A percentile compares a stretch with the other conserved stretches of the same genome.
phyloP scores from a whole-genome alignment of 2,797 vertebrate genomes.

The Macroramphosus scolopax region DNA sequence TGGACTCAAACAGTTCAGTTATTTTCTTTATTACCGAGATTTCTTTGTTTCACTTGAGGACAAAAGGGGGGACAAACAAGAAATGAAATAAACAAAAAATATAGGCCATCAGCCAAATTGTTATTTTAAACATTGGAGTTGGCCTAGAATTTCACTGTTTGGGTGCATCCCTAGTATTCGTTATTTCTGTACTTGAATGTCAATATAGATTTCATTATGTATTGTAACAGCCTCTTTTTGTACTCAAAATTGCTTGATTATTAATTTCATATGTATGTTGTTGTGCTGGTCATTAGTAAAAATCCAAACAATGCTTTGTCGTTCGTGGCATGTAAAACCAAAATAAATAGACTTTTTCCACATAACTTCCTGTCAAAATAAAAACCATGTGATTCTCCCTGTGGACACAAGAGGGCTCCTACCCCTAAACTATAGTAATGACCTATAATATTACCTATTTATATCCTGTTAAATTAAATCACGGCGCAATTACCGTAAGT shows the following conservation, averaged over 20 bases:
- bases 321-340: slow-evolving; percentile 58
- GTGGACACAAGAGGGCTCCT: slow-evolving; percentile 52
- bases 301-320: slow-evolving; percentile 41
- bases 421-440: slow-evolving; percentile 27
- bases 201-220: slow-evolving; percentile 47
- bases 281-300: slow-evolving; percentile 40
- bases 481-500: not conserved
- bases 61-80: too few relatives aligned
- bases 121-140: too few relatives aligned
- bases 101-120: too few relatives aligned
- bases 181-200: slow-evolving; percentile 52
- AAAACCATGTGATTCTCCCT: slow-evolving; percentile 33
- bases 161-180: slow-evolving; percentile 30
- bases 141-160: too few relatives aligned
- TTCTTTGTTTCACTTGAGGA: too few relatives aligned
- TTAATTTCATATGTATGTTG: slow-evolving; percentile 46
- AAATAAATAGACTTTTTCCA: slow-evolving; percentile 59
- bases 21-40: too few relatives aligned
- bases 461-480: slow-evolving; percentile 5
- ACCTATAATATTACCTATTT: slow-evolving; percentile 38
- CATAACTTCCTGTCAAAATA: slow-evolving; percentile 12
- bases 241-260: slow-evolving; percentile 36
- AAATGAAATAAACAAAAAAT: too few relatives aligned
- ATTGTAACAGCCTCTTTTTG: slow-evolving; percentile 40
- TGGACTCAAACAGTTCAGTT: too few relatives aligned